Base-by-base conservation (phyloP, 2,113 vertebrate species). In the Antennarius striatus region DNA sequence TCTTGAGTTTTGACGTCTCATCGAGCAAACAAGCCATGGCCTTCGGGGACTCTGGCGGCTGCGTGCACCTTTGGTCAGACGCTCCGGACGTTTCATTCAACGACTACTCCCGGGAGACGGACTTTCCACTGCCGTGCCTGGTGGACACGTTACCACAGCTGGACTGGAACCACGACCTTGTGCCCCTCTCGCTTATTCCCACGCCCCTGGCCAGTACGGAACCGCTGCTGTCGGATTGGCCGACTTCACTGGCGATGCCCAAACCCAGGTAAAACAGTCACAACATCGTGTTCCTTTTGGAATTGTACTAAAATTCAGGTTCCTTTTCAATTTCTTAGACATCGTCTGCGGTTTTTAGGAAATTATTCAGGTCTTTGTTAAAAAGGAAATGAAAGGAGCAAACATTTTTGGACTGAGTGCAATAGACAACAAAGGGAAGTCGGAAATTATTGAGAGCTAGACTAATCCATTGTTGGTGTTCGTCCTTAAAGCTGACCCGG, bases 1-100 rank as follows among this genome's bases (percentile, higher is more conserved):
- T 99, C 47, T 98, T 98, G 96, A 95, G 96, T 15, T 98, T 99
- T 17, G 96, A 98, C 0, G 96, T 99, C 46, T 98, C 96, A 0
- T 92, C 96, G 84, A 99, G 95, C 92, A 98, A 99, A 69, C 97
- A 98, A 83, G 96, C 96, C 0, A 73, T 99, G 86, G 95, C 95
- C 3, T 99, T 99, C 1, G 98, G 98, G 0, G 98, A 99, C 89
- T 98, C 96, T 0, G 96, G 96, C 46, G 97, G 98, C 0, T 96
- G 96, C 1, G 93, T 98, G 61, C 98, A 98, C 83, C 94, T 99
- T 4, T 99, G 98, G 98, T 95, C 96, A 0, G 96, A 98, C 36
- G 93, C 94, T 3, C 95, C 96, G 0, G 95, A 99, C 47, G 94
- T 94, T 36, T 94, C 96, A 1, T 99, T 94, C 79, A 99, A 98